phyloP scores from a whole-genome alignment of 2,797 vertebrate species.

The Orestias chungarensis region DNA sequence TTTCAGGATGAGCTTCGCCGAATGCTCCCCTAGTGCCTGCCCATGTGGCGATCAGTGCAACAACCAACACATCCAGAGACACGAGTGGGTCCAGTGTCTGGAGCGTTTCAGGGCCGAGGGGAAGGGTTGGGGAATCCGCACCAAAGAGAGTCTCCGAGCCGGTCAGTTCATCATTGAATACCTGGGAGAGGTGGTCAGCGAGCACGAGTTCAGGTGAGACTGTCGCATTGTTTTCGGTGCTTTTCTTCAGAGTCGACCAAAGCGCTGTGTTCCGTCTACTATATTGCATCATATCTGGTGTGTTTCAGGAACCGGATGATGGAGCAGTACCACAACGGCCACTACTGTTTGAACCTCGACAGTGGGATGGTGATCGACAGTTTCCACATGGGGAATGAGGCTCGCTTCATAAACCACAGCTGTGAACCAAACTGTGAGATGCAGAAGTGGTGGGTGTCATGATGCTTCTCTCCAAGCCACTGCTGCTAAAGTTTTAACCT shows the following conservation, averaged over 20 bases:
- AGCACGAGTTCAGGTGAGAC: conserved; percentile 94
- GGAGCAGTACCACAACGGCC: conserved; percentile 98
- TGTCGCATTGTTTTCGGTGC: background rate
- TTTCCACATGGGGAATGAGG: conserved; percentile 99
- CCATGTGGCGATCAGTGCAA: conserved; percentile 91
- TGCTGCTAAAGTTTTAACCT: conserved; percentile 28
- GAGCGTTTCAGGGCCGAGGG: conserved; percentile 96
- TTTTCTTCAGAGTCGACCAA: conserved; percentile 6
- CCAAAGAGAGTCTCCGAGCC: conserved; percentile 90
- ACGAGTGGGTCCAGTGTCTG: conserved; percentile 98
- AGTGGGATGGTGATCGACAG: conserved; percentile 99
- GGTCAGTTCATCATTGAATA: conserved; percentile 99
- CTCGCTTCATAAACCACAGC: conserved; percentile 99
- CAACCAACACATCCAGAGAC: conserved; percentile 97
- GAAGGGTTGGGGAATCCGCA: conserved; percentile 98
- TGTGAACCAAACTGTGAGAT: conserved; percentile 99
- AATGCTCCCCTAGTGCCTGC: conserved; percentile 95
- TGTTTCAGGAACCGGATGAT: conserved; percentile 93
- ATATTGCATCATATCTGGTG: background rate
- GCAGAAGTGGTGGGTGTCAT: conserved; percentile 94
- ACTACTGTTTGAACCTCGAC: conserved; percentile 98
- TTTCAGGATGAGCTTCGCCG: conserved; percentile 95
- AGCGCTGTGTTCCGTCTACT: conserved; percentile 12
- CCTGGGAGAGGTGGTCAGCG: conserved; percentile 96
- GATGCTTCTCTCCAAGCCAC: conserved; percentile 25